Percentiles rank a stretch among this genome's conserved stretches.
Evolutionary conservation across 1,140 invertebrate genomes (phyloP).

Genomic region (Helicoverpa armigera): DNA sequence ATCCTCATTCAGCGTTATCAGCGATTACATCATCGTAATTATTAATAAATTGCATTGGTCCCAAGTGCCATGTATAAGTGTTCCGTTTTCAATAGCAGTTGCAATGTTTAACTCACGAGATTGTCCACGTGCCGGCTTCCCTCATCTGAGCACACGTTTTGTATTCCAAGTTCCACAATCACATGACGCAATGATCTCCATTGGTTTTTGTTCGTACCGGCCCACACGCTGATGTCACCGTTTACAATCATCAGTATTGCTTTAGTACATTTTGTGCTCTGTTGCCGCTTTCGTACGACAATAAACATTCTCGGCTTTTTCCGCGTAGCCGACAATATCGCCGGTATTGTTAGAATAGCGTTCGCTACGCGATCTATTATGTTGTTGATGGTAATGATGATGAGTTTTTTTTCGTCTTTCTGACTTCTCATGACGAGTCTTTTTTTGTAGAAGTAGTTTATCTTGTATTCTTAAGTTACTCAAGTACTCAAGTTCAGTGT

Average conservation of each 20-base stretch:
- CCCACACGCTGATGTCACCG: constrained; percentile 72
- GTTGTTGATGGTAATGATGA: neutral
- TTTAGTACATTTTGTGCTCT: constrained; percentile 47
- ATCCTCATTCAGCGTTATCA: neutral
- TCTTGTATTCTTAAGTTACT: neutral
- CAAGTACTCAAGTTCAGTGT: no score
- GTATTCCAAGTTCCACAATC: constrained; percentile 51
- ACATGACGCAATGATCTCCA: constrained; percentile 58
- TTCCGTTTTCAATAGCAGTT: constrained; percentile 12
- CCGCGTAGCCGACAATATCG: neutral
- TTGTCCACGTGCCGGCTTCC: constrained; percentile 55
- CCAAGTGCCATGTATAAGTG: constrained; percentile 7
- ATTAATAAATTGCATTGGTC: neutral
- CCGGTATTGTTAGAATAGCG: constrained; percentile 7
- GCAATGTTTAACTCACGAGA: constrained; percentile 52
- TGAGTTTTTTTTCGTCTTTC: neutral
- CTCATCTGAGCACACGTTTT: constrained; percentile 48
- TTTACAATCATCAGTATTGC: constrained; percentile 54
- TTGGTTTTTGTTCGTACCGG: constrained; percentile 63
- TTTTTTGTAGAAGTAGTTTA: neutral
- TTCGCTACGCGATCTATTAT: neutral
- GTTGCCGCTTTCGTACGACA: constrained; percentile 3
- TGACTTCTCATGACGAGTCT: neutral
- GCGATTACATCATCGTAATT: constrained; percentile 9
- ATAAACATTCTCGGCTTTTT: constrained; percentile 33